These are phyloP conservation scores for Microchrysa polita DNA, from an alignment of 2,888 invertebrate species.

Conservation along the genomic window DNA sequence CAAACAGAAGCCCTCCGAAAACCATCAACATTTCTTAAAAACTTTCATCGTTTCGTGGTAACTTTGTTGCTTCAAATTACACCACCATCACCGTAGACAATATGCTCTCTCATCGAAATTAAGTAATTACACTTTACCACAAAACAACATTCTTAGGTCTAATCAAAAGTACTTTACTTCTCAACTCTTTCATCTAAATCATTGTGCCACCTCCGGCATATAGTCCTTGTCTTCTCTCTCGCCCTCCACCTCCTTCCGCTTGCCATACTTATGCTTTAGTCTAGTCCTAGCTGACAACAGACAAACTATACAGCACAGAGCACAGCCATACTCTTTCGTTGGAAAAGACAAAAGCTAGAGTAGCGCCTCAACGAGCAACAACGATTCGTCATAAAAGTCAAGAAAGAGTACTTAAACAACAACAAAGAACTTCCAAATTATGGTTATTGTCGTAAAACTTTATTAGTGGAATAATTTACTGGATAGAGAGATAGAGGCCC, in stretches of 20 bases:
- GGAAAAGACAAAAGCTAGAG: neutral
- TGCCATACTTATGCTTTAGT: too few species aligned
- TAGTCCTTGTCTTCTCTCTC: neutral
- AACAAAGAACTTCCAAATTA: slow-evolving; percentile 41
- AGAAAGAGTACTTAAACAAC: slow-evolving; percentile 42
- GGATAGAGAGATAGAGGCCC: slow-evolving; percentile 7
- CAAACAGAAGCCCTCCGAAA: too few species aligned
- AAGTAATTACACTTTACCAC: slow-evolving; percentile 10
- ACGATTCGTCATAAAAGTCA: slow-evolving; percentile 38
- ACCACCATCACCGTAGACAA: too few species aligned
- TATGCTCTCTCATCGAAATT: neutral
- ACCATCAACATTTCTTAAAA: too few species aligned
- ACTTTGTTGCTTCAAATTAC: too few species aligned
- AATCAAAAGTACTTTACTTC: neutral
- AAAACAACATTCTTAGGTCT: slow-evolving; percentile 3
- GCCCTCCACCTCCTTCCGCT: neutral
- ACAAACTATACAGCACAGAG: neutral
- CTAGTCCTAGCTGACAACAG: too few species aligned
- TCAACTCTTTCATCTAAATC: slow-evolving; percentile 9
- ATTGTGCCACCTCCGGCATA: neutral
- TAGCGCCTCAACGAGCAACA: slow-evolving; percentile 4
- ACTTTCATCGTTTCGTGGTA: too few species aligned
- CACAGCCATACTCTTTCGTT: neutral
- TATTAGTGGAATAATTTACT: slow-evolving; percentile 44
- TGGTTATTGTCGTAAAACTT: slow-evolving; percentile 45